Percentiles rank a stretch among this genome's conserved stretches.
Conservation (phyloP, 2,888 invertebrate species). For the Entomobrya multifasciata region DNA sequence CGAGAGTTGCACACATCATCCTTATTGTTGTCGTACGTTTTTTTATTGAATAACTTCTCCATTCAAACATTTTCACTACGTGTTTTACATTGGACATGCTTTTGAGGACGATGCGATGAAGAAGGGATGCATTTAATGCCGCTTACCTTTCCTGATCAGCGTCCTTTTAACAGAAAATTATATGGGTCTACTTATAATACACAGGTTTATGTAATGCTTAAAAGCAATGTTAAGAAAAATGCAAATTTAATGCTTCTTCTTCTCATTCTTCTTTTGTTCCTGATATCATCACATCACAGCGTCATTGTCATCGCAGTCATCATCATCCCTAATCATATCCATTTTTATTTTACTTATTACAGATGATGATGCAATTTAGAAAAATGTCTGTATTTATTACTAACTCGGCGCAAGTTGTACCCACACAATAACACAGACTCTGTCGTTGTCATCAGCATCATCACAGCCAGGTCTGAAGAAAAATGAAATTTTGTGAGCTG, state of each 20-base stretch:
- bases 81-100: too few species aligned
- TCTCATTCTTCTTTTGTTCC: constrained; percentile 15
- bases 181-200: neutral
- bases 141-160: neutral
- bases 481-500: constrained; percentile 18
- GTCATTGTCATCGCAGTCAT: constrained; percentile 35
- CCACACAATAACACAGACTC: neutral
- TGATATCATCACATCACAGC: constrained; percentile 37
- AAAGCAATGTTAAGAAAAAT: constrained; percentile 20
- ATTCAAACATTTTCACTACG: neutral
- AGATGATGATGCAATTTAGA: constrained; percentile 63
- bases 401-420: neutral
- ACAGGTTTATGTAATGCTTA: neutral
- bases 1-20: neutral
- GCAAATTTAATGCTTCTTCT: constrained; percentile 55
- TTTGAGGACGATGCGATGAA: too few species aligned
- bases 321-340: constrained; percentile 36
- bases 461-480: neutral
- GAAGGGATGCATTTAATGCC: neutral
- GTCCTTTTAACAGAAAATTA: neutral
- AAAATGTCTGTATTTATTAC: constrained; percentile 41
- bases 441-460: neutral
- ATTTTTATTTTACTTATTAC: constrained; percentile 32
- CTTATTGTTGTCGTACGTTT: neutral
- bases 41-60: neutral